Conservation (phyloP, 2,888 invertebrate genomes). For the Rotaria sp. region DNA sequence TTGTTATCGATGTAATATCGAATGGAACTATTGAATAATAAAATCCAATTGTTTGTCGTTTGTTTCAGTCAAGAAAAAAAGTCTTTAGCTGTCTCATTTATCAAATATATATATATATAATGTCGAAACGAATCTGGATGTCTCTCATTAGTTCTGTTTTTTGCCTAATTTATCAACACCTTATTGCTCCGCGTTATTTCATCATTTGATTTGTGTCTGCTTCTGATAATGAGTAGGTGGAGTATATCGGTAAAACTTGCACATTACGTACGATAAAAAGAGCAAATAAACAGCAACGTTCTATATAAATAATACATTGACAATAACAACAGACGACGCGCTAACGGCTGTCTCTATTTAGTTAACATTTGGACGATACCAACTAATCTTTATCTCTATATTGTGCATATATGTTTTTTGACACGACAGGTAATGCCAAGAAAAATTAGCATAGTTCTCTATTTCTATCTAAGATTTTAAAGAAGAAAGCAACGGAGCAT, state of each 20-base stretch:
- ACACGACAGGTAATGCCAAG: neutral
- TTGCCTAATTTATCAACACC: neutral
- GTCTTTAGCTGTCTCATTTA: neutral
- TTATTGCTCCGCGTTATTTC: neutral
- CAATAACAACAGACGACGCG: neutral
- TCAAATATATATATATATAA: neutral
- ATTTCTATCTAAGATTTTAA: neutral
- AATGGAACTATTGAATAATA: neutral
- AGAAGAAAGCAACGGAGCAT: neutral
- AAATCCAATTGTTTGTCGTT: neutral
- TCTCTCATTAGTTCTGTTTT: too few relatives aligned
- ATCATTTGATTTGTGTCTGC: neutral
- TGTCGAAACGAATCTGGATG: too few relatives aligned
- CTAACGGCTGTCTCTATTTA: slow-evolving; percentile 15
- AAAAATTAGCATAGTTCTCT: neutral
- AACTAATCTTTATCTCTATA: neutral
- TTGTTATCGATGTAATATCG: neutral
- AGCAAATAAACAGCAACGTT: neutral
- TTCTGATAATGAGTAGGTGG: neutral
- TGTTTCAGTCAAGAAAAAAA: neutral
- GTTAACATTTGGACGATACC: neutral
- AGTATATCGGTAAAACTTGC: neutral
- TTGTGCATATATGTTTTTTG: neutral
- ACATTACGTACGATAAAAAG: neutral
- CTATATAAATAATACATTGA: neutral